Conservation (phyloP, 2,113 vertebrate genomes). For the Spea multiplicata region DNA sequence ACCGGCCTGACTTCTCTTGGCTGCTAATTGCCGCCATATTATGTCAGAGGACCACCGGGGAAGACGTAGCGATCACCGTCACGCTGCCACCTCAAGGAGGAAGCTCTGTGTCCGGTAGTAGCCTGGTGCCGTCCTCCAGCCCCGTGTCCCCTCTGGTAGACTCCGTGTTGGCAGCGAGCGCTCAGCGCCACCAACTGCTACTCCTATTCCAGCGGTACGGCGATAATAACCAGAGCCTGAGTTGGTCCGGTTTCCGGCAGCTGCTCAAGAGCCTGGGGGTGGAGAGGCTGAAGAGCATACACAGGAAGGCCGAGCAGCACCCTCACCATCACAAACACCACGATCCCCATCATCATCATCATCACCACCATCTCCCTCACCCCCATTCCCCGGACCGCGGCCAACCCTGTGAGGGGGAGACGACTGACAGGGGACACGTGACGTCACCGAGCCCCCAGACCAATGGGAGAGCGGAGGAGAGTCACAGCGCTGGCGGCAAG, state of each 20-base stretch:
- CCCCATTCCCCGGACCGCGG: slow-evolving; percentile 54
- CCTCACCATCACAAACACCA: slow-evolving; percentile 32
- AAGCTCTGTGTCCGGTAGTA: not conserved
- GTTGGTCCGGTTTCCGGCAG: slow-evolving; percentile 79
- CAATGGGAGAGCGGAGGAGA: not conserved
- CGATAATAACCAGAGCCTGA: slow-evolving; percentile 82
- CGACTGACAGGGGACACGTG: slow-evolving; percentile 50
- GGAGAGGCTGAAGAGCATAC: slow-evolving; percentile 62
- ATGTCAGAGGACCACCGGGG: not conserved
- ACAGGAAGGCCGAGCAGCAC: slow-evolving; percentile 9
- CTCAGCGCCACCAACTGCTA: slow-evolving; percentile 79
- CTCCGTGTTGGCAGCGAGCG: slow-evolving; percentile 61
- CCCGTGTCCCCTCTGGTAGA: not conserved
- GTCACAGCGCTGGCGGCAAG: not conserved
- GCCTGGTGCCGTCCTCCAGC: not conserved
- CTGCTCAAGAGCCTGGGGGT: slow-evolving; percentile 82
- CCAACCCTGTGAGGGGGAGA: slow-evolving; percentile 50
- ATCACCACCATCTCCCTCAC: slow-evolving; percentile 56
- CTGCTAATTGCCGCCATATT: not conserved
- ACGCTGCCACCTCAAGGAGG: not conserved
- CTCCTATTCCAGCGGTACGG: slow-evolving; percentile 87
- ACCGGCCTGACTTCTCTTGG: not conserved
- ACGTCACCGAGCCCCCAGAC: not conserved
- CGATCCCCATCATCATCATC: slow-evolving; percentile 51
- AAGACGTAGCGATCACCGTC: slow-evolving; percentile 17